Conservation (phyloP, 2,888 invertebrate genomes). For the Sepiola atlantica region DNA sequence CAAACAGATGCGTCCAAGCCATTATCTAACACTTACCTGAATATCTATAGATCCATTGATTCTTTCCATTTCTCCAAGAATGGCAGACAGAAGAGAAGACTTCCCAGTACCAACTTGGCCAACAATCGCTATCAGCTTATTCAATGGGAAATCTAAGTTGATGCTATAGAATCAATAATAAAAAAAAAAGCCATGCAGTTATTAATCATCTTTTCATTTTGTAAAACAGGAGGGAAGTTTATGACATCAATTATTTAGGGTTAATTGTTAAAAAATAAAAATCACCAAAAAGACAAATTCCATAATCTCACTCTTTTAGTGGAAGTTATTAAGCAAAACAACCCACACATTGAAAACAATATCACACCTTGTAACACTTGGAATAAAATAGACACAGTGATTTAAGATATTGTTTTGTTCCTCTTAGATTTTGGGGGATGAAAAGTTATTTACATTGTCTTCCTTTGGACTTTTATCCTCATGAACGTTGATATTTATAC, state of each 20-base stretch:
- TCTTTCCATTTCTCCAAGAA: conserved; percentile 73
- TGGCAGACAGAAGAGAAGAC: conserved; percentile 70
- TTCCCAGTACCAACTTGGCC: conserved; percentile 92
- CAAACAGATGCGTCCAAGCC: too few relatives aligned
- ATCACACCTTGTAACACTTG: too few relatives aligned
- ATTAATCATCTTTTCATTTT: background rate
- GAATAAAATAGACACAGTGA: too few relatives aligned
- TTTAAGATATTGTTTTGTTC: too few relatives aligned
- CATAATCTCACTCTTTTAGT: background rate
- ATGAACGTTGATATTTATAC: too few relatives aligned
- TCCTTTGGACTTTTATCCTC: too few relatives aligned
- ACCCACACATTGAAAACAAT: too few relatives aligned
- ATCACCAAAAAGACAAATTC: background rate
- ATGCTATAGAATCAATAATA: conserved; percentile 78
- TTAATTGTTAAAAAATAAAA: background rate
- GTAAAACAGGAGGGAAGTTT: too few relatives aligned
- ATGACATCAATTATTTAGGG: too few relatives aligned
- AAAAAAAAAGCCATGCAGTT: background rate
- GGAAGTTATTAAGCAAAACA: background rate
- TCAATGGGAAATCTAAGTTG: conserved; percentile 82
- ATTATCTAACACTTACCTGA: too few relatives aligned
- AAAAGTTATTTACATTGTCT: too few relatives aligned
- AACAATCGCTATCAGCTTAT: conserved; percentile 87
- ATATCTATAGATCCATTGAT: conserved; percentile 66
- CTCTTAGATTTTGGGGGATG: too few relatives aligned